A percentile compares a stretch with the other conserved stretches of the same genome.
These are phyloP conservation scores for Chymomyza fuscimana DNA, from an alignment of 2,888 invertebrate species.

Conservation along the genomic window DNA sequence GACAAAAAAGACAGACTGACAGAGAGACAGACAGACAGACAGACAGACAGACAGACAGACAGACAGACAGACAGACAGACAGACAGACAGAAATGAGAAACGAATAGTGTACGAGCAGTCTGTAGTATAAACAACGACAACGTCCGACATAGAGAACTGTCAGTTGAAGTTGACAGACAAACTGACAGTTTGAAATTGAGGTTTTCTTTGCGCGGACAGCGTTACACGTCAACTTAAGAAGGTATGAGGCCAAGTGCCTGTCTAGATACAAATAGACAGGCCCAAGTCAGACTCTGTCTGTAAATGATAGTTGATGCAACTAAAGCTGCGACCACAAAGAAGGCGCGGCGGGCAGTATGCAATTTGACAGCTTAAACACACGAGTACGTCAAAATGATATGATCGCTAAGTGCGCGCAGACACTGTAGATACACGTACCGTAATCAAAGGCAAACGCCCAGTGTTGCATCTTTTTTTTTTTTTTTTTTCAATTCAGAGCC, in stretches of 20 bases:
- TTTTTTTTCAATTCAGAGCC: too few relatives aligned
- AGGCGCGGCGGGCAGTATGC: conserved; percentile 61
- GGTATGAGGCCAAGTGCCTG: conserved; percentile 45
- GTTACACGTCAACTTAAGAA: conserved; percentile 74
- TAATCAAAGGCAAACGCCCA: conserved; percentile 55
- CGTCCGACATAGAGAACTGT: conserved; percentile 66
- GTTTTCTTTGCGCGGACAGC: conserved; percentile 75
- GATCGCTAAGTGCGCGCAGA: conserved; percentile 72
- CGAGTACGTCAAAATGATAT: conserved; percentile 74
- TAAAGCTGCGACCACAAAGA: conserved; percentile 6
- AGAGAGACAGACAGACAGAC: conserved; percentile 29
- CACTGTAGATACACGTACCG: conserved; percentile 48
- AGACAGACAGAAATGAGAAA: conserved; percentile 1
- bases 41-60: conserved; percentile 35
- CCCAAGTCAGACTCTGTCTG: conserved; percentile 2
- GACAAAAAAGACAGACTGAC: conserved; percentile 32
- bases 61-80: conserved; percentile 31
- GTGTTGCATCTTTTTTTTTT: conserved; percentile 61
- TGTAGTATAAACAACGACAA: conserved; percentile 29
- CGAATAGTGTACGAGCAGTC: neutral
- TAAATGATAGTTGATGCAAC: conserved; percentile 52
- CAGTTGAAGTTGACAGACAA: conserved; percentile 78
- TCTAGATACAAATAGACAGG: conserved; percentile 33
- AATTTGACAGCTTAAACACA: conserved; percentile 74
- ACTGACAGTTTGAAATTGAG: conserved; percentile 79